Conservation (phyloP, 2,113 vertebrate genomes). For the Ptilonorhynchus violaceus region DNA sequence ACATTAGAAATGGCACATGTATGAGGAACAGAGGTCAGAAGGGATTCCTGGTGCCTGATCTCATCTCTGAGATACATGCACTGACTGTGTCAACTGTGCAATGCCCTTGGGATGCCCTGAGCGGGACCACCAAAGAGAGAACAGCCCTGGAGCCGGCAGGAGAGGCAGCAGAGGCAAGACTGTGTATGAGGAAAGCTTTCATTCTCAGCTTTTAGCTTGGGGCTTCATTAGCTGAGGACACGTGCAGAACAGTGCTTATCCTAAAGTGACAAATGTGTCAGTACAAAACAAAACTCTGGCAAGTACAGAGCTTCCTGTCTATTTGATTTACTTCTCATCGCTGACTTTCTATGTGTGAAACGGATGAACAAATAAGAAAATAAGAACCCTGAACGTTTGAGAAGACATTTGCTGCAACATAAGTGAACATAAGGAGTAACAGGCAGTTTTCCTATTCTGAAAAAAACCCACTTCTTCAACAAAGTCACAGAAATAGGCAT, state of each 20-base stretch:
- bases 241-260: neutral
- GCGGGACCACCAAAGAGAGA: neutral
- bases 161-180: neutral
- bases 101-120: neutral
- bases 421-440: neutral
- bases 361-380: neutral
- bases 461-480: neutral
- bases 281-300: neutral
- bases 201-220: neutral
- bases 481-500: neutral
- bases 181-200: neutral
- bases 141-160: neutral
- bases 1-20: neutral
- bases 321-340: neutral
- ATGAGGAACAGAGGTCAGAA: neutral
- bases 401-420: neutral
- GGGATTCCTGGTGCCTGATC: neutral
- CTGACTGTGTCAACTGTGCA: rapidly evolving
- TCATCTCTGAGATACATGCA: rapidly evolving
- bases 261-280: neutral
- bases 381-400: neutral
- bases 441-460: neutral
- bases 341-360: neutral
- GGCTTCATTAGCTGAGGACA: neutral
- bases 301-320: neutral